Evolutionary conservation across 2,888 invertebrate species (phyloP).

Genomic region (Shargacucullia verbasci): DNA sequence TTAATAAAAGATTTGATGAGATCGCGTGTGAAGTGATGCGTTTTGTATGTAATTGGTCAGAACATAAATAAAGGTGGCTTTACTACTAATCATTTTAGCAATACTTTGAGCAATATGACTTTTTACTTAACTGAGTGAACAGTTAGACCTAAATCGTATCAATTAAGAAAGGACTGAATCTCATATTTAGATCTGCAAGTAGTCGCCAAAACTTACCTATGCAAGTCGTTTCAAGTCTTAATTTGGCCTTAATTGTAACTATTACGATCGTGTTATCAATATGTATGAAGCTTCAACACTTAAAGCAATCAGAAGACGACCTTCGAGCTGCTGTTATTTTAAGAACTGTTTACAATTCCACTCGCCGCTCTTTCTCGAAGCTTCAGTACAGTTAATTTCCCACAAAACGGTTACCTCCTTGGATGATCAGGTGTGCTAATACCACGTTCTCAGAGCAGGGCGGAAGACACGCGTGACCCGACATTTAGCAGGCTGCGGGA

Average conservation of each 20-base stretch:
- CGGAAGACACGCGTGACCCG: constrained; percentile 76
- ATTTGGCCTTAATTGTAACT: constrained; percentile 22
- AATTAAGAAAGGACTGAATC: no score
- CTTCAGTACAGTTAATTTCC: constrained; percentile 33
- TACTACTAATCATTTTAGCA: no score
- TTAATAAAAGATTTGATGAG: constrained; percentile 15
- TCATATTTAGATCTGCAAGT: constrained; percentile 2
- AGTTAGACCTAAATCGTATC: no score
- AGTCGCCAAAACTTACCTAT: constrained; percentile 1
- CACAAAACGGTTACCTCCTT: constrained; percentile 35
- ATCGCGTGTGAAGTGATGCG: constrained; percentile 18
- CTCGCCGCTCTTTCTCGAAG: constrained; percentile 5
- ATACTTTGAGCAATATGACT: no score
- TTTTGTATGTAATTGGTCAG: not conserved
- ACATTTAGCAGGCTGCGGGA: constrained; percentile 68
- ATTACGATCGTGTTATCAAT: constrained; percentile 42
- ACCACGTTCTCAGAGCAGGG: constrained; percentile 74
- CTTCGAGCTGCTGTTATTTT: no score
- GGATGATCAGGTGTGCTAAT: constrained; percentile 60
- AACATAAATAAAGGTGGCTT: no score
- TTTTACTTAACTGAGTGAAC: no score
- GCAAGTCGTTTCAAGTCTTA: not conserved
- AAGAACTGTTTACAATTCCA: constrained; percentile 11
- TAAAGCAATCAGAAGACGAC: not conserved
- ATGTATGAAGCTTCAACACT: constrained; percentile 15